Conservation (phyloP, 2,797 vertebrate genomes). For the Sebastes diaconus region DNA sequence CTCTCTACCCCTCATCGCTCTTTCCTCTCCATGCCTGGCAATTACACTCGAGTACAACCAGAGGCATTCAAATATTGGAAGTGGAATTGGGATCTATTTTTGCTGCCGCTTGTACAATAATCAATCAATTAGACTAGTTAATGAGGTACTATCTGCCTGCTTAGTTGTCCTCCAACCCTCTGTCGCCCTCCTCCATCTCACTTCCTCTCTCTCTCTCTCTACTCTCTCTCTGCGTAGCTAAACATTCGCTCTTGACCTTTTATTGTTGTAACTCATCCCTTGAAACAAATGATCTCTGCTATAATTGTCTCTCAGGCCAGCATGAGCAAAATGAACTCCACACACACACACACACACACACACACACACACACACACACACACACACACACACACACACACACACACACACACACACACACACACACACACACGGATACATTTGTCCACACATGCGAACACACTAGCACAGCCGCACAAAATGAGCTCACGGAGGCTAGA, state of each 20-base stretch:
- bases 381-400: neutral
- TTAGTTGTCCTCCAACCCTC: constrained; percentile 38
- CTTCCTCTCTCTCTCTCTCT: neutral
- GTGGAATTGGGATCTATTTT: constrained; percentile 52
- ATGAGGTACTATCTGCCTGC: constrained; percentile 56
- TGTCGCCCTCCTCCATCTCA: neutral
- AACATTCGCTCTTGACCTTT: constrained; percentile 66
- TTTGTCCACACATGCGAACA: neutral
- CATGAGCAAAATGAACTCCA: constrained; percentile 13
- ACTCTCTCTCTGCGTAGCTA: neutral
- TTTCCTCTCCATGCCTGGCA: constrained; percentile 12
- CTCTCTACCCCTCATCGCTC: neutral
- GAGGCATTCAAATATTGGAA: constrained; percentile 45
- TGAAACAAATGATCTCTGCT: constrained; percentile 65
- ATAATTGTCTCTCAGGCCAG: constrained; percentile 59
- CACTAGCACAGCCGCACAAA: neutral
- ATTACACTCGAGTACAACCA: constrained; percentile 46
- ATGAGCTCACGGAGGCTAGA: neutral
- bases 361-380: neutral
- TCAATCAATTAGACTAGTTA: constrained; percentile 72
- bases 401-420: too few relatives aligned
- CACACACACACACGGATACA: neutral
- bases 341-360: neutral
- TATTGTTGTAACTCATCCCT: constrained; percentile 45
- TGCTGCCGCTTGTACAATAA: constrained; percentile 34